Conservation (phyloP, 2,888 invertebrate genomes). For the Hesperia comma region DNA sequence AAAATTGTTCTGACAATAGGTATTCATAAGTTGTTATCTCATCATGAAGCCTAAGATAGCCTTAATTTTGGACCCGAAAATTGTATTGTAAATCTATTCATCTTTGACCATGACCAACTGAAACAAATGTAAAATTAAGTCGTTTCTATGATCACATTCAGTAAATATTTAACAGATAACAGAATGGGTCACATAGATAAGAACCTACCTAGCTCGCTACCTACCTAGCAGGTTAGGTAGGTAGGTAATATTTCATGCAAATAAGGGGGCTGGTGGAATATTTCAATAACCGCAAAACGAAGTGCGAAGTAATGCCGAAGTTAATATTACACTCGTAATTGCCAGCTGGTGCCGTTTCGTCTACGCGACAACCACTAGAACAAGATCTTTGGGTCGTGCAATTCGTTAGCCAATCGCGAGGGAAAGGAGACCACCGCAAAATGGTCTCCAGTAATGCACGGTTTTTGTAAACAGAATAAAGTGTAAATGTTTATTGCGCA, state of each 20-base stretch:
- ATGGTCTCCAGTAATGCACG: constrained; percentile 41
- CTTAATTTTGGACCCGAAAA: neutral
- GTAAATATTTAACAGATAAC: constrained; percentile 37
- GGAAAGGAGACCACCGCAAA: constrained; percentile 37
- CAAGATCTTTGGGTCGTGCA: constrained; percentile 25
- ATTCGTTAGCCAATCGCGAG: constrained; percentile 26
- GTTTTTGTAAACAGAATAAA: constrained; percentile 56
- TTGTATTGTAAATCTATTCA: neutral
- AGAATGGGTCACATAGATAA: constrained; percentile 22
- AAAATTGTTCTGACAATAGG: too few species aligned
- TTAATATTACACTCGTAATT: constrained; percentile 27
- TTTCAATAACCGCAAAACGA: constrained; percentile 37
- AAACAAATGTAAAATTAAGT: constrained; percentile 29
- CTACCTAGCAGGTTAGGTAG: neutral
- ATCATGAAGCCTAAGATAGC: neutral
- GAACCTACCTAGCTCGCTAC: constrained; percentile 18
- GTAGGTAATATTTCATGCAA: constrained; percentile 15
- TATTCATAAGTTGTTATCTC: too few species aligned
- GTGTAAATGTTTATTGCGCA: constrained; percentile 47
- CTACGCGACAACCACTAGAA: constrained; percentile 40
- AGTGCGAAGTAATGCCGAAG: constrained; percentile 5
- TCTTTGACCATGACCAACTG: constrained; percentile 15
- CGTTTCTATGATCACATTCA: constrained; percentile 26
- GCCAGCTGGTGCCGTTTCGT: constrained; percentile 46
- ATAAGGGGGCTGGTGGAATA: constrained; percentile 36